Conservation (phyloP, 2,113 vertebrate genomes). For the Tapirus terrestris region DNA sequence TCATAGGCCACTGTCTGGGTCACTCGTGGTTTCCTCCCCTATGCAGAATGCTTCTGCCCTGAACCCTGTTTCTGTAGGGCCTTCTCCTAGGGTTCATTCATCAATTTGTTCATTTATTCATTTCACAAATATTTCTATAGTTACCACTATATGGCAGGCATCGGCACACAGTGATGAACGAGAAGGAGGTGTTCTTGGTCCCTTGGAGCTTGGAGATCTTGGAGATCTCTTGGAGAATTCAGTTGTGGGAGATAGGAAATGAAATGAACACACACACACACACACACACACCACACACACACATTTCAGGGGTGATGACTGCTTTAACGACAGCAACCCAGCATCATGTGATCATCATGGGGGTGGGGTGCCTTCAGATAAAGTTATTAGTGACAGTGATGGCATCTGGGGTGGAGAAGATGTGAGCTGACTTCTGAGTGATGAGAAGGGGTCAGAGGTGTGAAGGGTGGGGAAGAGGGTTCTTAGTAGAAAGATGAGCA, state of each 20-base stretch:
- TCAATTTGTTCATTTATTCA: background rate
- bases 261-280: background rate
- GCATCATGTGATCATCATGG: background rate
- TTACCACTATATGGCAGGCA: no score
- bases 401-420: background rate
- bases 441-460: background rate
- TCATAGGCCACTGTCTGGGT: background rate
- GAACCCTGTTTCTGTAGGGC: accelerated
- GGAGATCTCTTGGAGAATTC: background rate
- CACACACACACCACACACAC: no score
- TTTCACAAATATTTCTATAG: background rate
- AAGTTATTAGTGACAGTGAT: background rate
- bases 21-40: background rate
- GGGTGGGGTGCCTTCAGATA: background rate
- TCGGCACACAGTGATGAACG: accelerated
- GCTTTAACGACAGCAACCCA: background rate
- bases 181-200: no score
- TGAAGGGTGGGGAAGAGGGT: background rate
- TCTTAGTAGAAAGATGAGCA: background rate
- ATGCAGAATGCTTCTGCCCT: accelerated
- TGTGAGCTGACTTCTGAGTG: background rate
- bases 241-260: background rate
- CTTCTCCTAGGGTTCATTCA: background rate
- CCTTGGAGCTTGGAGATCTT: no score
- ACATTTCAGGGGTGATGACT: no score